Evolutionary conservation across 2,888 invertebrate genomes (phyloP), one percentile per base, ranked within the genome.

Genomic region (Polydrusus tereticollis): DNA sequence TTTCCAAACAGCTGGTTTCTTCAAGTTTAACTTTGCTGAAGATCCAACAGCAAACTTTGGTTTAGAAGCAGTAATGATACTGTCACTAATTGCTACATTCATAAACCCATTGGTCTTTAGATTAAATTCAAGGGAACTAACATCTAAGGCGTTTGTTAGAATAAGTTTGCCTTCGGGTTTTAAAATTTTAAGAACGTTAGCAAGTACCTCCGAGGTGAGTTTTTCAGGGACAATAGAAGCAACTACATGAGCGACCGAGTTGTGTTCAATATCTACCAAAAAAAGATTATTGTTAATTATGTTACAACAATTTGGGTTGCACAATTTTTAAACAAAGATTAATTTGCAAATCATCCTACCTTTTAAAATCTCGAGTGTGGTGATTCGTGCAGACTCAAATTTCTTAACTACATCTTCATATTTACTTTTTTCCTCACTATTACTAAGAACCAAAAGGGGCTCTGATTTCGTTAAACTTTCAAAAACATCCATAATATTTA

Each of bases 1-100:
- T 84, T 94, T 94, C 96, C 97, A 97, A 1, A 93, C 89, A 41
- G 38, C 79, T 26, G 85, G 81, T 63, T 85, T 80, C 20, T 84
- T 77, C 23, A 88, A 86, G 21, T 86, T 86, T 16, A 92, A 81
- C 72, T 89, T 87, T 0, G 89, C 86, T 10, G 90, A 87, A 0
- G 92, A 91, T n/a, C 92, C 92, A 21, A 90, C 82, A 87, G 92
- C 91, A 86, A 92, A 94, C 77, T 89, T 89, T 2, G 93, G 92
- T 83, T 93, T 94, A 72, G 89, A 88, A 41, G 86, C 83, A 78
- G 88, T 79, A 3, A 86, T 72, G 69, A 69, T 72, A 23, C 76
- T 70, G 10, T 75, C 77, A 33, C 76, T 77, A 29, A 75, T 64
- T 29, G 77, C 75, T 26, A 84, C 78, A 73, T 83, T 81, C 62